Evolutionary conservation across 2,797 vertebrate species (phyloP), one percentile per base, ranked within the genome.

Genomic region (Oryzias dopingdopingensis): DNA sequence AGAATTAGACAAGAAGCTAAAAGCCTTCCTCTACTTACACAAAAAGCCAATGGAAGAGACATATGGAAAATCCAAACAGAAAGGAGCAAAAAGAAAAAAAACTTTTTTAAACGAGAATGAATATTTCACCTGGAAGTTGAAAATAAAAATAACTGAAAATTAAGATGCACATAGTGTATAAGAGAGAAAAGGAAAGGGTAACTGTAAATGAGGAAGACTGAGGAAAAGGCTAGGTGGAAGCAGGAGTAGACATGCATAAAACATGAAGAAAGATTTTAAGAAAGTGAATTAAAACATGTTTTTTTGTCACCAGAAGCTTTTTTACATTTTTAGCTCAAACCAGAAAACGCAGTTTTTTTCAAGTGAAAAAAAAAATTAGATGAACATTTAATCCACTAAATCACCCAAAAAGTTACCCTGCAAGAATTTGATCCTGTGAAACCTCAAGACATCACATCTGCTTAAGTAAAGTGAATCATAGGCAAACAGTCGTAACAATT

Each of bases 1-100:
- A 84, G 81, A 63, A 81, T 82, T 84, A 80, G 77, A 85, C 84
- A 73, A 83, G 70, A 64, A 79, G 85, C 80, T 85, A 88, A 89
- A 87, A 84, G 78, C 79, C 63, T 80, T 52, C 55, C 64, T 61
- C 78, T 66, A 74, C 76, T 70, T 49, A 45, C 65, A 77, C 80
- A 83, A 79, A 80, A 78, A 86, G 65, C 64, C 66, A 63, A 69
- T 59, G 74, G 73, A 58, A 74, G 46, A 61, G 50, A 53, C 29
- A 40, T 18, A 53, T 20, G 65, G 49, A 43, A 60, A 56, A 67
- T 49, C 40, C 53, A 61, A 74, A 64, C 52, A 63, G 67, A 6
- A 14, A 24, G 29, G 42, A 52, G 50, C 40, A 52, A 67, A 49
- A 42, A 66, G 12, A 37, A 12, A 37, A 37, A 12, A 13, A 37